Base-by-base conservation (phyloP, 2,113 vertebrate genomes). In the Sylvietta virens region DNA sequence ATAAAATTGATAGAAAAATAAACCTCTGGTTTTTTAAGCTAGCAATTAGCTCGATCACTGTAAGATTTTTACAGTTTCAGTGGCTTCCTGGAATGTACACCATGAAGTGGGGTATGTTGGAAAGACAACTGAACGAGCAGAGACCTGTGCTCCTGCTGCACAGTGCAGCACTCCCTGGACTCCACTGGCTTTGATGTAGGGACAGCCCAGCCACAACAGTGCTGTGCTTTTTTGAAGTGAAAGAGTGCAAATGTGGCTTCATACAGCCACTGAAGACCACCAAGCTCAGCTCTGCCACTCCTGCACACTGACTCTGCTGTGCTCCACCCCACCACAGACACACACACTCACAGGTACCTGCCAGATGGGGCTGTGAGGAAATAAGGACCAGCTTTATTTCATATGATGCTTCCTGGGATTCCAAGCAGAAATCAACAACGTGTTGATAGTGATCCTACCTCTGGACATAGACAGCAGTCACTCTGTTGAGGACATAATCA, bases 341-440 rank as follows among this genome's bases (percentile, higher is more conserved):
- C 65, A 35, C 1, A 5, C 0, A 0, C 27, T 12, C 48, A 40
- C 3, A 17, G 40, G 19, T 4, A 30, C 17, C 69, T 50, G 54
- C 17, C 1, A 19, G 37, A 28, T 39, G 4, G 6, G 27, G 17
- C 1, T 40, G 21, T 13, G 35, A 53, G 33, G 24, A 69, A 61
- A 47, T 6, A 35, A 61, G 54, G 19, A 67, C 20, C 35, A 72
- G 27, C 21, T 24, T 66, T 13, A 42, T 21, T 48, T 58, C 47
- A 44, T 35, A 26, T 6, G 16, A 8, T 28, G 27, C 16, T 81
- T 78, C 35, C 23, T 70, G 18, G 42, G 23, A 24, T 86, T 61
- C 44, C 61, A 84, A 54, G 20, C 2, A 81, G 42, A 73, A 86
- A 35, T 50, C 64, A 78, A 21, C 22, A 9, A 20, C 5, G 3